A percentile compares a stretch with the other conserved stretches of the same genome.
phyloP scores from a whole-genome alignment of 1,140 invertebrate genomes.

The Trachymyrmex septentrionalis region DNA sequence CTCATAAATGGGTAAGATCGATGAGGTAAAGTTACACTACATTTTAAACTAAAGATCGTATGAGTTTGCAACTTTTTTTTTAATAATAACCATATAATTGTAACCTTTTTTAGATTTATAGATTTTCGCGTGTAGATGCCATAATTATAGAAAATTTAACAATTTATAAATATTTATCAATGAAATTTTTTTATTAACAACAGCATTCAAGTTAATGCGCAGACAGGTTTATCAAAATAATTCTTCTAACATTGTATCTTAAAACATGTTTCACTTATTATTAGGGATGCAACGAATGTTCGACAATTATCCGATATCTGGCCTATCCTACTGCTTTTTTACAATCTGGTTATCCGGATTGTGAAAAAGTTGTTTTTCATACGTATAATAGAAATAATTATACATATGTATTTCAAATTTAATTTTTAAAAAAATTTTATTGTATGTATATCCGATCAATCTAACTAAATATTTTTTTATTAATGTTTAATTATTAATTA shows the following conservation, averaged over 20 bases:
- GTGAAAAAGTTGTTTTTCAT: too few relatives aligned
- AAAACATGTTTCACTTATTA: not conserved
- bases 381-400: too few relatives aligned
- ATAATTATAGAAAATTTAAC: not conserved
- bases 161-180: not conserved
- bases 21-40: not conserved
- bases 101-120: not conserved
- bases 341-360: too few relatives aligned
- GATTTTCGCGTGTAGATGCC: not conserved
- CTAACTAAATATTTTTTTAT: too few relatives aligned
- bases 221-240: not conserved
- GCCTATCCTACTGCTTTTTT: too few relatives aligned
- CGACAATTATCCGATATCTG: too few relatives aligned
- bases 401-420: too few relatives aligned
- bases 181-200: not conserved
- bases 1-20: slow-evolving; percentile 14
- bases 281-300: too few relatives aligned
- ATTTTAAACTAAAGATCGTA: slow-evolving; percentile 11
- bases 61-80: not conserved
- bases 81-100: not conserved
- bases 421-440: too few relatives aligned
- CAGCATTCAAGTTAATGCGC: not conserved
- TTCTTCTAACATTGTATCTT: not conserved
- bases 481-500: too few relatives aligned
- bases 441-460: too few relatives aligned